Base-by-base conservation (phyloP, 2,888 invertebrate species). In the Scaptomyza cyrtandrae region DNA sequence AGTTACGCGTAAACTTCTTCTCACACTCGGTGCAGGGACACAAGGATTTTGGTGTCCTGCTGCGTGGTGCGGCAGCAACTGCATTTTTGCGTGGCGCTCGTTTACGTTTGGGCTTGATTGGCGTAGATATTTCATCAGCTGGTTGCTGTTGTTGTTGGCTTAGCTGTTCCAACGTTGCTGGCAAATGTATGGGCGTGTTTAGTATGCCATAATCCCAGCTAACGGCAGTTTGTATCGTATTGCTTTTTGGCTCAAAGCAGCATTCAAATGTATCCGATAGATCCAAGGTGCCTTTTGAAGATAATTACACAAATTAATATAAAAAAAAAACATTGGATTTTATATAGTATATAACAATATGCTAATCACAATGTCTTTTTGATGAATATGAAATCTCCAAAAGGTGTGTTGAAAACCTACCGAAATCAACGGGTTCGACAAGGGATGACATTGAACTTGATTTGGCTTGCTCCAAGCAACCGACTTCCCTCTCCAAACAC, bases 1-100 rank as follows among this genome's bases (percentile, higher is more conserved):
- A 90, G 43, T 90, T 90, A 0, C 90, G 89, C 5, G 90, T 90
- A 50, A 90, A 90, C 48, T 90, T 90, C 64, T 90, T 90, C 16
- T 89, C 90, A 29, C 90, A 90, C 53, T 86, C 78, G 24, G 76
- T 14, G 46, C 90, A 90, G 0, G 74, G 75, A 50, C 83, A 75
- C 31, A 80, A 31, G 0, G 90, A 81, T 33, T 86, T 84, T 0
- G 73, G 76, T 0, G 65, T 27, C 11, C 37, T 31, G 1, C 58
- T 11, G 0, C 39, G 46, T 2, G 46, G 1, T 14, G 10, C 14
- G 3, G 45, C 16, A 7, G 27, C 13, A 7, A n/a, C 6, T 9
- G 24, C 6, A 2, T 35, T 0, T 13, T 58, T 58, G 24, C 66
- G 64, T 24, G 45, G 37, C 0, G 14, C n/a, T 4, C 57, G 44